Evolutionary conservation across 2,113 vertebrate species (phyloP).

Genomic region (Melanotaenia duboulayi): DNA sequence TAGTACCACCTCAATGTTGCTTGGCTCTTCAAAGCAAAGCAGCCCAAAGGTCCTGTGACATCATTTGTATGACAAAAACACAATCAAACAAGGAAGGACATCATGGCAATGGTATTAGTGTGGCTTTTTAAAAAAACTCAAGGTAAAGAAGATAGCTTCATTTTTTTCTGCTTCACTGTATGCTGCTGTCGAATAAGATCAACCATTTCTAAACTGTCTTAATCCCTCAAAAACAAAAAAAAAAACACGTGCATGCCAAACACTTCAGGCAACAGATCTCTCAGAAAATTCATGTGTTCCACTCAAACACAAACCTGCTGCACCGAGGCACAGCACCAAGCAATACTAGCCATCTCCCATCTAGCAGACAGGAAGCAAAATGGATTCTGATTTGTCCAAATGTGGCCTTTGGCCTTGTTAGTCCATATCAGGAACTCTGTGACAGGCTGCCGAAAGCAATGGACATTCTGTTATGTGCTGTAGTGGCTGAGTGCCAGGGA

Average conservation of each 20-base stretch:
- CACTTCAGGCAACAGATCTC: conserved; percentile 32
- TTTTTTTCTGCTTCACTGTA: neutral
- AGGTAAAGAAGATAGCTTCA: no score
- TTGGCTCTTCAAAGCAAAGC: no score
- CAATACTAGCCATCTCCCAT: conserved; percentile 2
- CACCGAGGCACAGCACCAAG: conserved; percentile 10
- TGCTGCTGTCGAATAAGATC: conserved; percentile 20
- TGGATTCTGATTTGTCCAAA: conserved; percentile 53
- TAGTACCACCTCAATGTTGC: no score
- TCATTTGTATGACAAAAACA: no score
- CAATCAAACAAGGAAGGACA: no score
- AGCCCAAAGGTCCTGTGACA: no score
- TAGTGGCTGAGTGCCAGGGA: conserved; percentile 6
- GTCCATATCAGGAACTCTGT: conserved; percentile 35
- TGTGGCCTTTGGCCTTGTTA: conserved; percentile 55
- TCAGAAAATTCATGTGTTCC: conserved; percentile 25
- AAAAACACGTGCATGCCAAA: conserved; percentile 10
- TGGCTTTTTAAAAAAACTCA: no score
- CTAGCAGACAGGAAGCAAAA: conserved; percentile 47
- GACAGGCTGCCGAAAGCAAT: conserved; percentile 43
- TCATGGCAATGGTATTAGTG: no score
- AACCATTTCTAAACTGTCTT: neutral
- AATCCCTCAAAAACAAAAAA: neutral
- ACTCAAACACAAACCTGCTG: neutral
- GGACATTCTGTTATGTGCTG: conserved; percentile 8